phyloP scores from a whole-genome alignment of 2,888 invertebrate species.

The Arrhopalites spinosus region DNA sequence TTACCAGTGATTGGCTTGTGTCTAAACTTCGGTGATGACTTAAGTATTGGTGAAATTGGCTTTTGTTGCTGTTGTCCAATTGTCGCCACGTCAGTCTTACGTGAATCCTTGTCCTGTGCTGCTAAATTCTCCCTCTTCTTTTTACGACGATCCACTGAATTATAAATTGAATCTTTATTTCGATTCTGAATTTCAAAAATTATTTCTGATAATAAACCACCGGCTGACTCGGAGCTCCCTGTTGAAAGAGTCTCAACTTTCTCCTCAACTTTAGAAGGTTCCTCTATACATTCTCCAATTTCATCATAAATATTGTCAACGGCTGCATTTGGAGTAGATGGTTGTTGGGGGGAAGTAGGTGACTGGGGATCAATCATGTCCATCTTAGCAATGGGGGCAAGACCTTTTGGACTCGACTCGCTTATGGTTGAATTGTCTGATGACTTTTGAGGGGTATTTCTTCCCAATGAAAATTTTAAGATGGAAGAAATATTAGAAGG shows the following conservation, averaged over 20 bases:
- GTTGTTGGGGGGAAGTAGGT: constrained; percentile 22
- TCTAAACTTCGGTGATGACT: constrained; percentile 27
- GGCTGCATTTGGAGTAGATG: not conserved
- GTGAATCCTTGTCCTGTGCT: constrained; percentile 5
- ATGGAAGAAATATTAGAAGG: constrained; percentile 32
- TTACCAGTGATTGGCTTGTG: constrained; percentile 7
- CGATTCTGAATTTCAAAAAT: constrained; percentile 84
- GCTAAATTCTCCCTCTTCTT: constrained; percentile 47
- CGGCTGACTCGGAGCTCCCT: constrained; percentile 69
- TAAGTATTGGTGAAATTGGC: constrained; percentile 31
- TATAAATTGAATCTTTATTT: constrained; percentile 83
- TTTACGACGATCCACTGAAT: constrained; percentile 51
- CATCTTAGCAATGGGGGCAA: constrained; percentile 50
- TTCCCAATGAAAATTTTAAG: constrained; percentile 42
- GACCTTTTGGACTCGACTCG: constrained; percentile 4
- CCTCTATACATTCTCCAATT: constrained; percentile 47
- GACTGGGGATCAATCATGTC: constrained; percentile 37
- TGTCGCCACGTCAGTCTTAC: not conserved
- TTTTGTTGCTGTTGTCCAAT: constrained; percentile 8
- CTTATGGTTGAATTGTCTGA: too few relatives aligned
- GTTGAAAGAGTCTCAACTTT: constrained; percentile 57
- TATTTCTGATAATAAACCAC: constrained; percentile 80
- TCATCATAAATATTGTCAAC: constrained; percentile 55
- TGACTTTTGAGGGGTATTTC: constrained; percentile 18
- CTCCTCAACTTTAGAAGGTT: constrained; percentile 32